These are phyloP conservation scores for Amblyteles armatorius DNA, from an alignment of 2,888 invertebrate genomes.

Conservation along the genomic window DNA sequence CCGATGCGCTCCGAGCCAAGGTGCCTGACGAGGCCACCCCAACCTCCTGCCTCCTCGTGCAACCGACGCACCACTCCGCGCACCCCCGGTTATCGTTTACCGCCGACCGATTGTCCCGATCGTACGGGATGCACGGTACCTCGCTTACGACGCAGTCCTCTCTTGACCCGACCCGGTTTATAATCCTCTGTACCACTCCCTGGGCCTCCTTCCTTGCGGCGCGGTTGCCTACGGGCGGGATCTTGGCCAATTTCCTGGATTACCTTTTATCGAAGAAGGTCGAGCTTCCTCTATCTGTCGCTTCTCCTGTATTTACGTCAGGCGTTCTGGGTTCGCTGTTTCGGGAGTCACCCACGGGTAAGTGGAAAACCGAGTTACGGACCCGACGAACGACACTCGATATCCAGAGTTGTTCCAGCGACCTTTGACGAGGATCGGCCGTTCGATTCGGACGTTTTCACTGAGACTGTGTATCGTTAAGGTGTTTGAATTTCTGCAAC, in stretches of 20 bases:
- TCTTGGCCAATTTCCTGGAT: conserved; percentile 74
- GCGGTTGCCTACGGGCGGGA: conserved; percentile 79
- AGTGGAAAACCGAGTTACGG: neutral
- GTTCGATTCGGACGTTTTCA: neutral
- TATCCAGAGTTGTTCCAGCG: neutral
- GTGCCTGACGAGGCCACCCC: conserved; percentile 80
- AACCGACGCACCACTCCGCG: conserved; percentile 77
- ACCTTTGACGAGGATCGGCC: neutral
- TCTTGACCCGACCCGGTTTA: conserved; percentile 41
- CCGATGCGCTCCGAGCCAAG: conserved; percentile 83
- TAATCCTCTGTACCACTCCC: conserved; percentile 61
- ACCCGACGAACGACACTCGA: neutral
- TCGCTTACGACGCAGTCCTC: conserved; percentile 38
- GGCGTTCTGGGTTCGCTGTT: neutral
- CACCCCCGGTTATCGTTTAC: conserved; percentile 73
- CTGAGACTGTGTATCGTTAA: neutral
- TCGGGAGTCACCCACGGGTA: neutral
- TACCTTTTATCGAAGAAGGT: conserved; percentile 32
- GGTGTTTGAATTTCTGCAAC: neutral
- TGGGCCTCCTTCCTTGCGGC: conserved; percentile 74
- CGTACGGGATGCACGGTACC: conserved; percentile 32
- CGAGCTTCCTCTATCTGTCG: conserved; percentile 2
- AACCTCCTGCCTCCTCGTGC: conserved; percentile 76
- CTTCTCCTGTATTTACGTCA: neutral
- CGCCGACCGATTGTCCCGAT: conserved; percentile 33